phyloP scores from a whole-genome alignment of 2,113 vertebrate species.

The Anhinga rufa region DNA sequence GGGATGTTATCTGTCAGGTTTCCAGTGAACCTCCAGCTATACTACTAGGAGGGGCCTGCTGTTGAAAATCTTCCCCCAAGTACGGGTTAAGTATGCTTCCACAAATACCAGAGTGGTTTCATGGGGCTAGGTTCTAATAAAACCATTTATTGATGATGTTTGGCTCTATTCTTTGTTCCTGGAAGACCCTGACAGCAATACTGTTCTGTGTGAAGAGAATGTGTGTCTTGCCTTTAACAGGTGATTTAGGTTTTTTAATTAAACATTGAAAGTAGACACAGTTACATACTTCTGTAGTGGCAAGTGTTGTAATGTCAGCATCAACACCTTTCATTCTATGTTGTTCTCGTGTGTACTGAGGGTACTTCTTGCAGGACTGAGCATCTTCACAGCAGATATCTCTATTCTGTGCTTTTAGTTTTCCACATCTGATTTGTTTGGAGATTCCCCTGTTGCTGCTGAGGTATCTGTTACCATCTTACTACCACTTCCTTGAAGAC shows the following conservation, averaged over 20 bases:
- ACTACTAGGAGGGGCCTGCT: neutral
- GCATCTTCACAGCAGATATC: neutral
- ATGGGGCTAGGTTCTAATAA: neutral
- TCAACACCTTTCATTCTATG: accelerated
- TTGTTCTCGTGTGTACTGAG: neutral
- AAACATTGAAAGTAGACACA: neutral
- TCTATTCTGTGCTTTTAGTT: neutral
- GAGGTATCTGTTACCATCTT: neutral
- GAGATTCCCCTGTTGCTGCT: neutral
- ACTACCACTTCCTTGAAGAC: neutral
- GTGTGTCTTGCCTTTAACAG: neutral
- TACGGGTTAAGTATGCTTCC: neutral
- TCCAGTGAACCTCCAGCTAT: neutral
- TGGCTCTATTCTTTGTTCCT: neutral
- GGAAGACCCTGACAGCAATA: neutral
- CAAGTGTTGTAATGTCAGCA: neutral
- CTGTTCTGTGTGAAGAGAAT: neutral
- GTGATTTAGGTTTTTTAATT: neutral
- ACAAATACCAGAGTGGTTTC: neutral
- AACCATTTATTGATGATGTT: neutral
- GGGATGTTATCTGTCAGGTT: neutral
- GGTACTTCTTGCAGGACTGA: neutral
- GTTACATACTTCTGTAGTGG: neutral
- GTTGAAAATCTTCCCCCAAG: neutral
- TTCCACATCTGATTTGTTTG: neutral